Percentiles rank a stretch among this genome's conserved stretches.
Evolutionary conservation across 2,113 vertebrate species (phyloP).

Genomic region (Lophotis ruficrista): DNA sequence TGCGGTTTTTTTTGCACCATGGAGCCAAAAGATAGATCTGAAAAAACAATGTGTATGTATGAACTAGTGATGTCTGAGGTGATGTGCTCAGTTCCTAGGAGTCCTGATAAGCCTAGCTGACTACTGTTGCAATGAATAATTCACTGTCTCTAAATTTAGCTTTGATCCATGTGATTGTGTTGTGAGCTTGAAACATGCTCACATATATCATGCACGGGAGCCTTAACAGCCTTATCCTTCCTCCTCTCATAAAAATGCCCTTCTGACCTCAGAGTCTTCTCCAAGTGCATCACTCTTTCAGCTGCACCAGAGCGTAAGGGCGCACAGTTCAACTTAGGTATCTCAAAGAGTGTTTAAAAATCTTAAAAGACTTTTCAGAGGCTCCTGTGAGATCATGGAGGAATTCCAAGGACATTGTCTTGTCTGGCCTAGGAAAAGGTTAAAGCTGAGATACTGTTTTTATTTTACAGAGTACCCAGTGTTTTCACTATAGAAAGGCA

Average conservation of each 20-base stretch:
- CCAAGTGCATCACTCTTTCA: background rate
- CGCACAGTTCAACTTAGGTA: background rate
- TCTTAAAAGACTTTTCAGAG: background rate
- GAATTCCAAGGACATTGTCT: background rate
- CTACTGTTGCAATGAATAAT: constrained; percentile 63
- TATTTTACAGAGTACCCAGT: background rate
- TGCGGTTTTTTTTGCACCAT: background rate
- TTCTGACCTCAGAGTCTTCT: constrained; percentile 29
- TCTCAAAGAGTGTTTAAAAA: background rate
- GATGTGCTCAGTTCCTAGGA: background rate
- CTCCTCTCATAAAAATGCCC: background rate
- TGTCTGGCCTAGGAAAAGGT: background rate
- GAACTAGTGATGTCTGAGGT: background rate
- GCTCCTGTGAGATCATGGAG: background rate
- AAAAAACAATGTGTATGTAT: background rate
- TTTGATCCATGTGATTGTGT: constrained; percentile 36
- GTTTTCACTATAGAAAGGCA: background rate
- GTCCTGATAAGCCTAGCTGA: background rate
- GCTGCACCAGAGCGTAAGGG: background rate
- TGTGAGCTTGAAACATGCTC: constrained; percentile 38
- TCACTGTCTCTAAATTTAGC: constrained; percentile 65
- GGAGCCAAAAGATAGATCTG: background rate
- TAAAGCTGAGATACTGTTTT: background rate
- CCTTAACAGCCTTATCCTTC: background rate
- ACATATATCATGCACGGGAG: background rate